Evolutionary conservation across 2,888 invertebrate genomes (phyloP).

Genomic region (Melinaea marsaeus): DNA sequence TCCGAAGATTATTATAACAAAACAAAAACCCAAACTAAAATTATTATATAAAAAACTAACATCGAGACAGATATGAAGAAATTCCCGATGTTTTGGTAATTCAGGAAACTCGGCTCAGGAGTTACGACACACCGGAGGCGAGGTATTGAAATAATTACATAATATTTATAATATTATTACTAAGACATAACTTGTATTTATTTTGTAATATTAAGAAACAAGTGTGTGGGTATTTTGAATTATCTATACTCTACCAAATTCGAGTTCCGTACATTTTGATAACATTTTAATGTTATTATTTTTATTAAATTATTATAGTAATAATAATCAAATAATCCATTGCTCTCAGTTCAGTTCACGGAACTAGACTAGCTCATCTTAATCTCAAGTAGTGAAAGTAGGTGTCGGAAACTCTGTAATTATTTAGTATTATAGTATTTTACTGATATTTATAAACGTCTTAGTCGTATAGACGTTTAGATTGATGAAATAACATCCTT

Average conservation of each 20-base stretch:
- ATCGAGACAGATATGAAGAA: constrained; percentile 17
- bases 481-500: not conserved
- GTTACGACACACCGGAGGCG: constrained; percentile 28
- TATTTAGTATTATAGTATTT: no score
- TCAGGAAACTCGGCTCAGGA: constrained; percentile 26
- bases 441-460: not conserved
- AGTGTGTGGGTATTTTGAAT: no score
- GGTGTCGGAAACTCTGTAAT: not conserved
- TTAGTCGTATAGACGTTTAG: not conserved
- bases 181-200: no score
- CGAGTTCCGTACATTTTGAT: no score
- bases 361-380: not conserved
- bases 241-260: no score
- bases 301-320: no score
- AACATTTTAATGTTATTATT: no score
- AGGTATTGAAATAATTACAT: not conserved
- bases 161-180: no score
- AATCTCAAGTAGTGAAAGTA: not conserved
- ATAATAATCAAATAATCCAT: no score
- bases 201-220: no score
- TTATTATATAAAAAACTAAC: not conserved
- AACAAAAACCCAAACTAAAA: not conserved
- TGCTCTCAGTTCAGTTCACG: not conserved
- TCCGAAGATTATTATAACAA: no score
- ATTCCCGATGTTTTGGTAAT: constrained; percentile 26